A percentile compares a stretch with the other conserved stretches of the same genome.
phyloP scores from a whole-genome alignment of 1,140 invertebrate species.

The Tetramorium alpestre region DNA sequence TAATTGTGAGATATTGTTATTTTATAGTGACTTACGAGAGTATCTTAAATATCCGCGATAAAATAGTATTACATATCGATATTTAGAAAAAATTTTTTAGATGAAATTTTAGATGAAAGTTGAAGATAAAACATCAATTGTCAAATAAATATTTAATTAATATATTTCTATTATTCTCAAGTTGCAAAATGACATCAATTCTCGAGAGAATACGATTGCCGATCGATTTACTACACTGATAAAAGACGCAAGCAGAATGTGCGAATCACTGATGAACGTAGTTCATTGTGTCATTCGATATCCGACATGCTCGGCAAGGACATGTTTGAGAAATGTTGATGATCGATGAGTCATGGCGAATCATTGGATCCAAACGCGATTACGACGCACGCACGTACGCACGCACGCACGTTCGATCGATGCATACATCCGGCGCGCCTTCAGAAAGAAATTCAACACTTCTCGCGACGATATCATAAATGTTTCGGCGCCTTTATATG shows the following conservation, averaged over 20 bases:
- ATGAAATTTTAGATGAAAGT: not conserved
- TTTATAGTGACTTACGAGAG: not conserved
- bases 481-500: not conserved
- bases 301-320: not conserved
- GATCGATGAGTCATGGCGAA: constrained; percentile 40
- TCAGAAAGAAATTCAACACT: constrained; percentile 31
- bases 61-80: not conserved
- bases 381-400: not conserved
- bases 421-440: not conserved
- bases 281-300: constrained; percentile 23
- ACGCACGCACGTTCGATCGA: not conserved
- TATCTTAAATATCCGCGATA: not conserved
- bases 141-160: not conserved
- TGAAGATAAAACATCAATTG: not conserved
- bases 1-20: not conserved
- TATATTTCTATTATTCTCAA: not conserved
- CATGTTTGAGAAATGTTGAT: not conserved
- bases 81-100: not conserved
- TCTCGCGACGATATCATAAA: not conserved
- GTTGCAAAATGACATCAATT: constrained; percentile 19
- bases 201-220: not conserved
- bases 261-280: constrained; percentile 9
- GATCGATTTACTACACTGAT: not conserved
- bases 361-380: constrained; percentile 19
- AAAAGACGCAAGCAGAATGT: not conserved